These are phyloP conservation scores for Meliscaeva auricollis DNA, from an alignment of 2,888 invertebrate genomes.

Conservation along the genomic window DNA sequence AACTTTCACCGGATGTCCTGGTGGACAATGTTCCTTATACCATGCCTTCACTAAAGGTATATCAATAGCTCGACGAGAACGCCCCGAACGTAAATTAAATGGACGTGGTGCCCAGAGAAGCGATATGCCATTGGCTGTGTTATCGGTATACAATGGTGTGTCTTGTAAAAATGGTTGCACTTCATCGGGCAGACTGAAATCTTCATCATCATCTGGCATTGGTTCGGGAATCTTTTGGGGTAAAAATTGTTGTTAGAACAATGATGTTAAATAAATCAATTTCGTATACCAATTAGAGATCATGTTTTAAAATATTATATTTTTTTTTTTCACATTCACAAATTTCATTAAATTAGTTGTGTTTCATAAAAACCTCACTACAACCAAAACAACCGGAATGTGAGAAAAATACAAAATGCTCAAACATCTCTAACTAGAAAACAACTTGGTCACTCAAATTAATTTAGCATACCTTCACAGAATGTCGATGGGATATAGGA, in stretches of 20 bases:
- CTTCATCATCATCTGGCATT: slow-evolving; percentile 96
- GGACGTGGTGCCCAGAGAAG: slow-evolving; percentile 99
- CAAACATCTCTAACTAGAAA: no score
- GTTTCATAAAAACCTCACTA: no score
- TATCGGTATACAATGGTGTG: slow-evolving; percentile 98
- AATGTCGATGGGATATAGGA: slow-evolving; percentile 97
- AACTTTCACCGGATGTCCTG: slow-evolving; percentile 99
- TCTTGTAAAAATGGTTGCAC: slow-evolving; percentile 97
- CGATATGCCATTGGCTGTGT: slow-evolving; percentile 99
- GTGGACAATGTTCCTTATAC: slow-evolving; percentile 97
- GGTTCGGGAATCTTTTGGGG: slow-evolving; percentile 89
- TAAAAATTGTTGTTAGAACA: no score
- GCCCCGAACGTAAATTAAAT: slow-evolving; percentile 97
- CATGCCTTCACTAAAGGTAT: slow-evolving; percentile 98
- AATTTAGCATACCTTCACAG: slow-evolving; percentile 88
- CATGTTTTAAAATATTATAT: no score
- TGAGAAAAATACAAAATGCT: no score
- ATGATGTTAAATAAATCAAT: no score
- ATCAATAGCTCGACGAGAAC: slow-evolving; percentile 97
- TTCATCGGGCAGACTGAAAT: slow-evolving; percentile 95
- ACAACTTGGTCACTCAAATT: no score
- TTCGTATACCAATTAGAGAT: no score
- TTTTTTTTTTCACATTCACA: no score
- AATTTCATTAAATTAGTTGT: no score
- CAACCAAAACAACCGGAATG: no score